Evolutionary conservation across 2,888 invertebrate species (phyloP).

Genomic region (Phasia obesa): DNA sequence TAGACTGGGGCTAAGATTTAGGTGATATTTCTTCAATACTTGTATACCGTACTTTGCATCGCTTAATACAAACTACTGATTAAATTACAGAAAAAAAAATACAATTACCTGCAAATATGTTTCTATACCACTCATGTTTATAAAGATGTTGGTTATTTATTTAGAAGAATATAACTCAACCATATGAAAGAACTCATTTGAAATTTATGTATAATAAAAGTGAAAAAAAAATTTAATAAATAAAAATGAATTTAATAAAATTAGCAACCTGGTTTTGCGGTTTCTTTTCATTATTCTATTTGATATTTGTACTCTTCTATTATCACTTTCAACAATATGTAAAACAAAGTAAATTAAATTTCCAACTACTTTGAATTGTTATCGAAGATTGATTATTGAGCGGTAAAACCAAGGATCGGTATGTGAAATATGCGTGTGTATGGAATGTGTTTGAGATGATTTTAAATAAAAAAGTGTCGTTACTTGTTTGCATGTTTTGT

Average conservation of each 20-base stretch:
- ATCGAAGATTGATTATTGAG: constrained; percentile 8
- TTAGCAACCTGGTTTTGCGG: constrained; percentile 71
- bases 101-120: too few relatives aligned
- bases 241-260: constrained; percentile 57
- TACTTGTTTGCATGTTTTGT: constrained; percentile 51
- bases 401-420: constrained; percentile 26
- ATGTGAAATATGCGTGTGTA: constrained; percentile 35
- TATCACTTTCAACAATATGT: constrained; percentile 76
- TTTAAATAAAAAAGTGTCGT: constrained; percentile 26
- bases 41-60: too few relatives aligned
- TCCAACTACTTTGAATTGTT: neutral
- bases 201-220: neutral
- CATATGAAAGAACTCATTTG: neutral
- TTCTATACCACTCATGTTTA: too few relatives aligned
- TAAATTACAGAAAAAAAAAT: too few relatives aligned
- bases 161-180: too few relatives aligned
- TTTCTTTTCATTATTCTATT: constrained; percentile 76
- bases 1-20: too few relatives aligned
- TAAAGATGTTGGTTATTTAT: too few relatives aligned
- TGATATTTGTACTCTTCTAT: constrained; percentile 77
- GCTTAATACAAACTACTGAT: too few relatives aligned
- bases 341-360: constrained; percentile 40
- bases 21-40: too few relatives aligned
- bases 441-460: constrained; percentile 17
- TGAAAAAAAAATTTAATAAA: neutral